Percentiles rank a stretch among this genome's conserved stretches.
phyloP scores from a whole-genome alignment of 1,140 invertebrate species.

The Fopius arisanus region DNA sequence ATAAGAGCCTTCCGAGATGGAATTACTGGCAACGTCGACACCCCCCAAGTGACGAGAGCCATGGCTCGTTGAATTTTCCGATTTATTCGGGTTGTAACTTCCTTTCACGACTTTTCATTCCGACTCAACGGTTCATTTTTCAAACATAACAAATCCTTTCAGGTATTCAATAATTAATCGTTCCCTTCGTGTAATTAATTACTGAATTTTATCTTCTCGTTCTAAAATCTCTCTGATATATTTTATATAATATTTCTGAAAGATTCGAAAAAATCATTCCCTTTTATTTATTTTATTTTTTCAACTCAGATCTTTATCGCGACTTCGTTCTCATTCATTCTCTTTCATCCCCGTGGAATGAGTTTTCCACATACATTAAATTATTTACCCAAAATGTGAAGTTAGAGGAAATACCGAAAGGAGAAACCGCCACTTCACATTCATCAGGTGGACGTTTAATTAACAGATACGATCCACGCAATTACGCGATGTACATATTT shows the following conservation, averaged over 20 bases:
- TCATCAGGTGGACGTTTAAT: constrained; percentile 7
- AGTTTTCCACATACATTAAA: not conserved
- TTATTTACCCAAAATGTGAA: not conserved
- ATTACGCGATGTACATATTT: not conserved
- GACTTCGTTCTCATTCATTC: too few species aligned
- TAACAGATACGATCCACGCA: not conserved
- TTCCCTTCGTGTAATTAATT: too few species aligned
- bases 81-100: not conserved
- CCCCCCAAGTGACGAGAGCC: not conserved
- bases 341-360: not conserved
- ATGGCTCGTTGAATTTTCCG: not conserved
- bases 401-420: not conserved
- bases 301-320: too few species aligned
- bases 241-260: too few species aligned
- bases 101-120: too few species aligned
- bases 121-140: too few species aligned
- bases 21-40: not conserved
- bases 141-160: too few species aligned
- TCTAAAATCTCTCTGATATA: too few species aligned
- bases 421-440: not conserved
- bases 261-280: too few species aligned
- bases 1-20: not conserved
- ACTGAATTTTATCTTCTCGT: too few species aligned
- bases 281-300: too few species aligned
- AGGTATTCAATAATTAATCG: too few species aligned